Percentiles rank a stretch among this genome's conserved stretches.
These are phyloP conservation scores for Hippocampus mohnikei DNA, from an alignment of 2,113 vertebrate species.

Conservation along the genomic window DNA sequence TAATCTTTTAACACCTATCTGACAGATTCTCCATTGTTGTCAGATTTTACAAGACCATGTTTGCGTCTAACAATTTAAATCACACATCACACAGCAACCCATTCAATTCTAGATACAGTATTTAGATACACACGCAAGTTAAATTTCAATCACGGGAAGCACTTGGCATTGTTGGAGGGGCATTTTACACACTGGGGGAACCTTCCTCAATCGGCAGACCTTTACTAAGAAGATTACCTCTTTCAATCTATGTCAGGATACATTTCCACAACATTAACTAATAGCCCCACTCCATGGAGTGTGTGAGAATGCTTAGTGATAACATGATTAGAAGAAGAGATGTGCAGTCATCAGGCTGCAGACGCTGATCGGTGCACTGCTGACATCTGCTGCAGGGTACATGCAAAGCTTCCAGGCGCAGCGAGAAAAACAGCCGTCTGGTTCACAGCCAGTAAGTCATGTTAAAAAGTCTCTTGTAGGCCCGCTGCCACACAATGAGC, in stretches of 20 bases:
- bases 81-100: background rate
- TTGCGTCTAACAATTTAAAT: slow-evolving; percentile 4
- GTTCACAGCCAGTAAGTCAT: too few relatives aligned
- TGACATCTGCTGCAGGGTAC: slow-evolving; percentile 53
- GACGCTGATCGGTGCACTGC: slow-evolving; percentile 18
- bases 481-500: too few relatives aligned
- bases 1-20: slow-evolving; percentile 68
- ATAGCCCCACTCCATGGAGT: background rate
- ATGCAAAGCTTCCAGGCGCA: slow-evolving; percentile 8
- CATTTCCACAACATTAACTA: slow-evolving; percentile 28
- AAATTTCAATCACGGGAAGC: background rate
- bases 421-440: too few relatives aligned
- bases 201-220: slow-evolving; percentile 32
- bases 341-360: background rate
- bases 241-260: slow-evolving; percentile 59
- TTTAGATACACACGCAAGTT: too few relatives aligned
- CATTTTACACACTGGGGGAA: slow-evolving; percentile 1
- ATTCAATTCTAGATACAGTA: background rate
- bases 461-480: too few relatives aligned
- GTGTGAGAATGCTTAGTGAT: slow-evolving; percentile 51
- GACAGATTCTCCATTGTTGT: slow-evolving; percentile 60
- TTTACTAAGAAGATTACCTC: slow-evolving; percentile 65
- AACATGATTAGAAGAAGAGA: slow-evolving; percentile 48
- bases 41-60: slow-evolving; percentile 18
- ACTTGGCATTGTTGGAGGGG: background rate